phyloP scores from a whole-genome alignment of 2,888 invertebrate species.

The Troides aeacus region DNA sequence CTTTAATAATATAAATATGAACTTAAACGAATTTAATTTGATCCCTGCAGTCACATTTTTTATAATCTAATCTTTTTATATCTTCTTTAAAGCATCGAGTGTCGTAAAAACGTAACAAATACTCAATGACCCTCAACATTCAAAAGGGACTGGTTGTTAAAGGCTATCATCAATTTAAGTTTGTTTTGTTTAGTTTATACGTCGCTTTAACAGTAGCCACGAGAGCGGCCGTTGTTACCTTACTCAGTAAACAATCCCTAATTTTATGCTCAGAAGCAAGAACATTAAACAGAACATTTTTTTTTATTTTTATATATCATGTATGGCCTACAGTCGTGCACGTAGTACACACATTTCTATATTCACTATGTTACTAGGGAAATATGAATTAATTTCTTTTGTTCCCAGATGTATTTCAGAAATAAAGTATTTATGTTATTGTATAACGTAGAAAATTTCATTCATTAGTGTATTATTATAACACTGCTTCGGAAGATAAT shows the following conservation, averaged over 20 bases:
- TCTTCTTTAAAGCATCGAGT: constrained; percentile 11
- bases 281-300: constrained; percentile 6
- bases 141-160: constrained; percentile 34
- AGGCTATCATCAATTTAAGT: constrained; percentile 43
- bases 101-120: constrained; percentile 33
- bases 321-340: background rate
- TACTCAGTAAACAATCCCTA: constrained; percentile 32
- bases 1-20: background rate
- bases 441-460: no score
- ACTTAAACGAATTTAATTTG: background rate
- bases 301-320: background rate
- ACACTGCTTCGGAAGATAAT: no score
- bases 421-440: no score
- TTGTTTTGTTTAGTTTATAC: constrained; percentile 43
- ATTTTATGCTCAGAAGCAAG: constrained; percentile 13
- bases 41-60: background rate
- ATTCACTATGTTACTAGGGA: no score
- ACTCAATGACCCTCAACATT: constrained; percentile 35
- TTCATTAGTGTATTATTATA: no score
- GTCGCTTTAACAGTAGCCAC: constrained; percentile 24
- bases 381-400: no score
- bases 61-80: constrained; percentile 5
- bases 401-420: no score
- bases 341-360: no score
- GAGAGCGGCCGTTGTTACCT: constrained; percentile 25